Base-by-base conservation (phyloP, 2,888 invertebrate species). In the Tubulanus polymorphus region DNA sequence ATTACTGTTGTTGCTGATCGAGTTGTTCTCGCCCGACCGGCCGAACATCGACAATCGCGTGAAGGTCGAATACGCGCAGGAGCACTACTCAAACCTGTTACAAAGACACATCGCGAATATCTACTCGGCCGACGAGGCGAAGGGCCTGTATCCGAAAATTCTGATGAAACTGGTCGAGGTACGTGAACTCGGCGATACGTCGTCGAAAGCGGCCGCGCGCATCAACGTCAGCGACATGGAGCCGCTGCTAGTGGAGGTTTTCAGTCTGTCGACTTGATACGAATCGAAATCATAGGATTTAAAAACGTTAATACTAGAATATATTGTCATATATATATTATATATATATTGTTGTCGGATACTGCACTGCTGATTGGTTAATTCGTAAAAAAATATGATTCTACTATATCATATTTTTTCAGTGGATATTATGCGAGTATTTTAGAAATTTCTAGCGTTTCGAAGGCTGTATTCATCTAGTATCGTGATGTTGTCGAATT, bases 101-200 rank as follows among this genome's bases (percentile, higher is more conserved):
- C 85, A 91, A 61, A 91, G 90, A 78, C 80, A 92, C 88, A 77
- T 86, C 87, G 62, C 91, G 87, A 82, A 78, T 84, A 87, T 0
- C n/a, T 67, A 76, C 52, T 71, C 76, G 2, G 90, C 91, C 48
- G 91, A 90, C 73, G 91, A 93, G 73, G 93, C 92, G 0, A 88
- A 90, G 29, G 49, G 60, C 8, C 57, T 79, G 23, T 77, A 75
- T 67, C 76, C 79, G 3, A 73, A 76, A 61, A 66, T 81, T n/a
- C 68, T 81, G 25, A 68, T 77, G 52, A 79, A 79, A 55, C 65
- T 81, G 23, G 67, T 77, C 10, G 80, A 81, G 59, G 73, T 81
- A 15, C 68, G 80, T 12, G 74, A 77, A 52, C 63, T 75, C 0
- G 72, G 74, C 12, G 72, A 73, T 51, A 63, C 63, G n/a, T 70